Evolutionary conservation across 2,888 invertebrate species (phyloP).

Genomic region (Gryllus longicercus): DNA sequence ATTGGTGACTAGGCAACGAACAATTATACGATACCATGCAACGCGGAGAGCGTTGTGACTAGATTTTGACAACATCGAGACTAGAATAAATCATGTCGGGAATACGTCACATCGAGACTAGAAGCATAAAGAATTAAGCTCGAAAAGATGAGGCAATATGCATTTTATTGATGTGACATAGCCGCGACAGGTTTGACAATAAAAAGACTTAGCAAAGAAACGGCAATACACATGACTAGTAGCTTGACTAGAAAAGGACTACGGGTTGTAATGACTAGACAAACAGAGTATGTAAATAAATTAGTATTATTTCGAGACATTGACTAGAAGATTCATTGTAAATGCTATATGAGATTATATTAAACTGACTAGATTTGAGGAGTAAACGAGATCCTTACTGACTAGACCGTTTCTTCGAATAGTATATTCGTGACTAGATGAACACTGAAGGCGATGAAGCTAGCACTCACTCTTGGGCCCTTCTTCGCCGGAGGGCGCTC

Average conservation of each 20-base stretch:
- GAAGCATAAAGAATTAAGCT: no score
- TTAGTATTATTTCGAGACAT: not conserved
- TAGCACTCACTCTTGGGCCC: not conserved
- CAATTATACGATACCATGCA: no score
- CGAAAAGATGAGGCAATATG: no score
- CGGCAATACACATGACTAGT: not conserved
- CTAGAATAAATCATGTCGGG: no score
- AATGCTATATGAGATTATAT: not conserved
- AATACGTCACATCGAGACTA: no score
- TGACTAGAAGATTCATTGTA: not conserved
- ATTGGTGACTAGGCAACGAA: not conserved
- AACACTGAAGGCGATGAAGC: not conserved
- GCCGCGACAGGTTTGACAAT: no score
- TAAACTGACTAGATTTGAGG: not conserved
- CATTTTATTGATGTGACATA: no score
- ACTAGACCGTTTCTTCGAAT: not conserved
- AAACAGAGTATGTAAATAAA: conserved; percentile 18
- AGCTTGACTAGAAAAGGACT: not conserved
- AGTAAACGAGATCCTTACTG: not conserved
- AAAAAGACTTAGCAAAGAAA: not conserved
- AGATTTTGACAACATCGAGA: no score
- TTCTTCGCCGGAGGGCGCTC: no score
- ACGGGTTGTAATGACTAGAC: conserved; percentile 21
- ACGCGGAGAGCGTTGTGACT: no score
- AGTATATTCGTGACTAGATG: not conserved